Evolutionary conservation across 1,140 invertebrate species (phyloP), one percentile per base, ranked within the genome.

Genomic region (Diprion similis): DNA sequence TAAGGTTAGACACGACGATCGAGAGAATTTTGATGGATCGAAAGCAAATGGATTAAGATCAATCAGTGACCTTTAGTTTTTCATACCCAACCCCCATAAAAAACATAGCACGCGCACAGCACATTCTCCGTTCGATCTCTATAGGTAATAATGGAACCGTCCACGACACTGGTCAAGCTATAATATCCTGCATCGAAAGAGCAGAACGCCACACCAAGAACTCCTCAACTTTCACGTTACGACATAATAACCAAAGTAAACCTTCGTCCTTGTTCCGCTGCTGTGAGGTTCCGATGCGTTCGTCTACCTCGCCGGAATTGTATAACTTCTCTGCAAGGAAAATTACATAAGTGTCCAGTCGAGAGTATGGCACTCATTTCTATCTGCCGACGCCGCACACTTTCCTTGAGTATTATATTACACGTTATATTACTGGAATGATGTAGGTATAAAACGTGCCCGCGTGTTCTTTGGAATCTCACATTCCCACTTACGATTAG

Each of bases 281-380:
- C 51, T 59, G n/a, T 9, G 51, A 59, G n/a, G 11, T 59, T 59
- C n/a, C 51, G 51, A 59, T 59, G 51, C 51, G 51, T 59, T 59
- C 51, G 51, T 59, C 51, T 59, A 59, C 51, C 51, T 59, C 51
- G 11, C 11, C 11, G n/a, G 51, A 59, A 59, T 59, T 59, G 51
- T 59, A 59, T 59, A 59, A 59, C 51, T 59, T 59, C 51, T 59
- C 51, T 9, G 11, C 11, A 8, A 37, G 24, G 11, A 59, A 15
- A 59, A 59, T 59, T 59, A 59, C 51, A 59, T 59, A 59, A 59
- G n/a, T 59, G 51, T 59, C 51, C 51, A 59, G 51, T 59, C n/a
- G 51, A 13, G 6, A 9, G 51, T 6, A 37, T 37, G 24, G 24
- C 51, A 17, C 11, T 59, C 51, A 59, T 59, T 59, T 17, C 51